Percentiles rank a stretch among this genome's conserved stretches.
These are phyloP conservation scores for Oscheius sp. DNA, from an alignment of 2,888 invertebrate genomes.

Conservation along the genomic window DNA sequence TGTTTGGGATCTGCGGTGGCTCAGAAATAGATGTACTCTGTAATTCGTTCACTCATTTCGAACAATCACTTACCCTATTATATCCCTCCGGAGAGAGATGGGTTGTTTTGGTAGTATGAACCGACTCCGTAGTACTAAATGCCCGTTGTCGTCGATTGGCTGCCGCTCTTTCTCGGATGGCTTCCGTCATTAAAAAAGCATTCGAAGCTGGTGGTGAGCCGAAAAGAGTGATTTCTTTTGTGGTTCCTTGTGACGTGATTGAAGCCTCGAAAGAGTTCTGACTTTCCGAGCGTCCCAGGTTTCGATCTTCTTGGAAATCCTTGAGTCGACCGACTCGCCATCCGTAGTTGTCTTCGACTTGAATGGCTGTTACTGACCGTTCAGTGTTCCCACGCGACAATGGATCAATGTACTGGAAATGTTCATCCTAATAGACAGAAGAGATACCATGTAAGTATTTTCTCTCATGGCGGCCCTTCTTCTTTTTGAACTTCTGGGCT, in stretches of 20 bases:
- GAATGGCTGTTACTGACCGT: conserved; percentile 37
- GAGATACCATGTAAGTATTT: conserved; percentile 36
- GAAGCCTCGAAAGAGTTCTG: conserved; percentile 33
- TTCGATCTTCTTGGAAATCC: conserved; percentile 41
- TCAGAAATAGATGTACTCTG: conserved; percentile 21
- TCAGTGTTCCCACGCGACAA: conserved; percentile 68
- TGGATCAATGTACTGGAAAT: conserved; percentile 68
- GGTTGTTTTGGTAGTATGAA: background rate
- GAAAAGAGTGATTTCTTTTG: conserved; percentile 57
- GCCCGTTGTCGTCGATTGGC: background rate
- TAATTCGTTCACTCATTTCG: background rate
- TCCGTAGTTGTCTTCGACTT: conserved; percentile 39
- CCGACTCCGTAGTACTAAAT: conserved; percentile 2
- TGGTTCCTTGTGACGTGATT: conserved; percentile 18
- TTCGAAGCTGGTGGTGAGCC: conserved; percentile 62
- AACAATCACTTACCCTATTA: background rate
- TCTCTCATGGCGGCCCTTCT: conserved; percentile 35
- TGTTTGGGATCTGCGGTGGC: conserved; percentile 10
- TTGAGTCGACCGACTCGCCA: conserved; percentile 40
- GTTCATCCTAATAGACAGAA: background rate
- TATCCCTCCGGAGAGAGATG: background rate
- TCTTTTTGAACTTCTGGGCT: background rate
- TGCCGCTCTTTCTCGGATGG: conserved; percentile 8
- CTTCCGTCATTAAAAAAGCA: conserved; percentile 36
- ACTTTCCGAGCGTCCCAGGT: conserved; percentile 17